Evolutionary conservation across 2,113 vertebrate species (phyloP).

Genomic region (Eleginops maclovinus): DNA sequence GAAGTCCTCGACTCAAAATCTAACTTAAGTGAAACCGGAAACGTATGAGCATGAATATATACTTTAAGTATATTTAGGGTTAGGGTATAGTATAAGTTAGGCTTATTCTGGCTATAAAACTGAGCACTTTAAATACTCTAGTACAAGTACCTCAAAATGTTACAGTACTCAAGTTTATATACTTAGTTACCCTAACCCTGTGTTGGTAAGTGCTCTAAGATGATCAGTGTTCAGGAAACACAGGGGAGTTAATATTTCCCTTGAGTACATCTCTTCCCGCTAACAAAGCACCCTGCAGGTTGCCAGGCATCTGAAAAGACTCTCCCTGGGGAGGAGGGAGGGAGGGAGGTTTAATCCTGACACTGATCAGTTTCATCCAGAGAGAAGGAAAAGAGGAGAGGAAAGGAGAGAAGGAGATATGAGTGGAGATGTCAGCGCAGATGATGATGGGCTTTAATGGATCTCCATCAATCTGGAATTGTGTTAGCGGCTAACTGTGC

Average conservation of each 20-base stretch:
- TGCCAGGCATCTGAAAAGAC: constrained; percentile 65
- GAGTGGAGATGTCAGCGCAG: constrained; percentile 18
- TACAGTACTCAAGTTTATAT: too few relatives aligned
- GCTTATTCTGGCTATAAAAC: too few relatives aligned
- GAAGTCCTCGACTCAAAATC: too few relatives aligned
- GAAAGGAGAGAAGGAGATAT: background rate
- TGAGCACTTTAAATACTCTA: too few relatives aligned
- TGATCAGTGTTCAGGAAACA: background rate
- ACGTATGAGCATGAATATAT: too few relatives aligned
- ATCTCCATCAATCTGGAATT: too few relatives aligned
- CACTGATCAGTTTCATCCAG: constrained; percentile 53
- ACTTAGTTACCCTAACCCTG: too few relatives aligned
- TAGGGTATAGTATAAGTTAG: too few relatives aligned
- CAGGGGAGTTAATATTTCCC: constrained; percentile 52
- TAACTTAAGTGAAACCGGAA: too few relatives aligned
- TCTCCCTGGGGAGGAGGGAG: constrained; percentile 52
- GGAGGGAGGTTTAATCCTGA: constrained; percentile 34
- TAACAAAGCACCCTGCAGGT: constrained; percentile 66
- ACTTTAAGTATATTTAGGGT: too few relatives aligned
- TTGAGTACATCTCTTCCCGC: constrained; percentile 51
- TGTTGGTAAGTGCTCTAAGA: background rate
- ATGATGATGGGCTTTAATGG: constrained; percentile 4
- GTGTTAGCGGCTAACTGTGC: too few relatives aligned
- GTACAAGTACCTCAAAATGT: too few relatives aligned
- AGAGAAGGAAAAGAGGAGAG: background rate